phyloP scores from a whole-genome alignment of 2,888 invertebrate genomes.

The Eulithis prunata region DNA sequence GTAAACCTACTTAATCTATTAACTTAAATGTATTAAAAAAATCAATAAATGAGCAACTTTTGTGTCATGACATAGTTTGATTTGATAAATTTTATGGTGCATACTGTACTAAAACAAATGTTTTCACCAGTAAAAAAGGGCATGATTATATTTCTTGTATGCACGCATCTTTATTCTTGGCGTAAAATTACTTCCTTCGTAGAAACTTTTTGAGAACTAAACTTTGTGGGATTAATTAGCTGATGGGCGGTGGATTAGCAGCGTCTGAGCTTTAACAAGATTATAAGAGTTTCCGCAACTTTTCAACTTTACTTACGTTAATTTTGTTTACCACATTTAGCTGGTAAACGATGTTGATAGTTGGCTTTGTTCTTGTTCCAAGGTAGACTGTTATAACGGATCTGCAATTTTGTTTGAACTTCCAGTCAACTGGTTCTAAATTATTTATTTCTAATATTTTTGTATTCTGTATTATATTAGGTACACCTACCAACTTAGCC shows the following conservation, averaged over 20 bases:
- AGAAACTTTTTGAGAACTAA: slow-evolving; percentile 82
- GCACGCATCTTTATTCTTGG: slow-evolving; percentile 47
- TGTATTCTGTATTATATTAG: too few relatives aligned
- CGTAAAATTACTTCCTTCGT: slow-evolving; percentile 81
- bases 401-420: neutral
- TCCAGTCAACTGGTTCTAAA: neutral
- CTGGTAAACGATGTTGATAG: slow-evolving; percentile 42
- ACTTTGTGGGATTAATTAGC: slow-evolving; percentile 82
- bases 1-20: too few relatives aligned
- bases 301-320: slow-evolving; percentile 78
- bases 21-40: too few relatives aligned
- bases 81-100: too few relatives aligned
- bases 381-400: slow-evolving; percentile 2
- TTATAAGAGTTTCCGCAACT: slow-evolving; percentile 81
- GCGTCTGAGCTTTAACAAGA: slow-evolving; percentile 79
- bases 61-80: too few relatives aligned
- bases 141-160: slow-evolving; percentile 1
- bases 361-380: slow-evolving; percentile 30
- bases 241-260: slow-evolving; percentile 80
- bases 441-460: too few relatives aligned
- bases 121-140: neutral
- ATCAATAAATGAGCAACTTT: too few relatives aligned
- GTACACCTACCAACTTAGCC: too few relatives aligned
- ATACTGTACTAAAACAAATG: too few relatives aligned
- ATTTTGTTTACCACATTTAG: slow-evolving; percentile 71